These are phyloP conservation scores for Stenolophus ochropezus DNA, from an alignment of 2,888 invertebrate genomes.

Conservation along the genomic window DNA sequence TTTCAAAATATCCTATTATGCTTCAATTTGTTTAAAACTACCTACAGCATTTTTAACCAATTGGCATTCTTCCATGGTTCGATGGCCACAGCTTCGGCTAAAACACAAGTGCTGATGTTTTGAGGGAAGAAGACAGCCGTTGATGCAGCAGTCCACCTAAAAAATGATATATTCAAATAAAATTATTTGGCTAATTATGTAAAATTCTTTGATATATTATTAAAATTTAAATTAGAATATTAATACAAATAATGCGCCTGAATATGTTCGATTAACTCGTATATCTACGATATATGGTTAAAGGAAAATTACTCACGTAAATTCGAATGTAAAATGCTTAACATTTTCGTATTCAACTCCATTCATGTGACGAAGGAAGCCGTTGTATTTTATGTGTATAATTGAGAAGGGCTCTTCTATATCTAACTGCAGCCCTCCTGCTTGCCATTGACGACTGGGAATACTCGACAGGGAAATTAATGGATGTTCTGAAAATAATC, in stretches of 20 bases:
- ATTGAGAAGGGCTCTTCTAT: constrained; percentile 77
- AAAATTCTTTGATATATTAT: no score
- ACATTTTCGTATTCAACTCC: constrained; percentile 68
- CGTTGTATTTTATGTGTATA: constrained; percentile 82
- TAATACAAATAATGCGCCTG: no score
- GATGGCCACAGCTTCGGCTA: constrained; percentile 76
- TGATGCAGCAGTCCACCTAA: constrained; percentile 77
- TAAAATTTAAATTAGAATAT: no score
- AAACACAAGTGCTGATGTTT: constrained; percentile 75
- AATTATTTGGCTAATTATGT: no score
- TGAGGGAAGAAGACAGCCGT: constrained; percentile 74
- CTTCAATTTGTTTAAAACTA: constrained; percentile 31
- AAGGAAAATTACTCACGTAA: constrained; percentile 80
- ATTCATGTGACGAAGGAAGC: constrained; percentile 76
- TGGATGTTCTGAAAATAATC: constrained; percentile 73
- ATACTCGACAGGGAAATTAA: constrained; percentile 73
- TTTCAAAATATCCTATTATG: background rate
- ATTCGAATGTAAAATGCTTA: constrained; percentile 75
- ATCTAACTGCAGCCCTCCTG: constrained; percentile 78
- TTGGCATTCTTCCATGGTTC: constrained; percentile 77
- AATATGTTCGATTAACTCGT: no score
- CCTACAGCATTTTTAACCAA: constrained; percentile 77
- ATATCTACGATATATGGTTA: no score
- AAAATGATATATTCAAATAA: constrained; percentile 64
- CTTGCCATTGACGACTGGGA: constrained; percentile 76